These are phyloP conservation scores for Metalampra italica DNA, from an alignment of 2,888 invertebrate genomes.

Conservation along the genomic window DNA sequence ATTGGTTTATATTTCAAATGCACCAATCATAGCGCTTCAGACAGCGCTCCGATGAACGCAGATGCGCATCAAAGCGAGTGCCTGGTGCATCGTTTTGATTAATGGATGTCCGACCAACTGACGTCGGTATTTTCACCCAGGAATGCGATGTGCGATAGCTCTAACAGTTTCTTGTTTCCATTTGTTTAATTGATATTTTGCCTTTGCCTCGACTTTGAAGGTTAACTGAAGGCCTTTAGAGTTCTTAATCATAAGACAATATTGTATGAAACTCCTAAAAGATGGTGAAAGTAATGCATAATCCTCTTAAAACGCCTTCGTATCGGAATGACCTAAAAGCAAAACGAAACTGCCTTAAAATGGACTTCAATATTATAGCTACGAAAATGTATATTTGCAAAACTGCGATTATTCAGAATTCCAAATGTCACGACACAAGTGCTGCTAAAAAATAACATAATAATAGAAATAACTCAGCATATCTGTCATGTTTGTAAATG, in stretches of 20 bases:
- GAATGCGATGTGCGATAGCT: background rate
- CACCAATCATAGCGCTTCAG: slow-evolving; percentile 6
- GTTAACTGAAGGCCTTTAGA: background rate
- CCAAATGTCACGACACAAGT: too few relatives aligned
- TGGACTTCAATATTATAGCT: too few relatives aligned
- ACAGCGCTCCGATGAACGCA: slow-evolving; percentile 13
- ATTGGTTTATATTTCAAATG: slow-evolving; percentile 3
- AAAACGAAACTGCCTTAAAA: too few relatives aligned
- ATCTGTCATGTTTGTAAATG: too few relatives aligned
- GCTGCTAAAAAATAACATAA: too few relatives aligned
- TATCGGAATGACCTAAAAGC: too few relatives aligned
- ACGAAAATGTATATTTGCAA: too few relatives aligned
- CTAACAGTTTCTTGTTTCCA: background rate
- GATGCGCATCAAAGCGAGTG: slow-evolving; percentile 23
- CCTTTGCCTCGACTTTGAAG: background rate
- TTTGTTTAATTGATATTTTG: background rate
- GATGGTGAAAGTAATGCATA: too few relatives aligned
- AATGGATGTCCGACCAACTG: slow-evolving; percentile 29
- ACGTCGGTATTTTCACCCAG: slow-evolving; percentile 18
- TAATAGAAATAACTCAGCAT: too few relatives aligned
- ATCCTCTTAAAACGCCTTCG: too few relatives aligned
- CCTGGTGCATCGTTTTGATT: slow-evolving; percentile 33
- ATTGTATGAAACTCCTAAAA: too few relatives aligned
- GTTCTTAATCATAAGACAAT: background rate
- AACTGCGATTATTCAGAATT: too few relatives aligned